A percentile compares a stretch with the other conserved stretches of the same genome.
Evolutionary conservation across 2,888 invertebrate genomes (phyloP).

Genomic region (Ellobium chinense): DNA sequence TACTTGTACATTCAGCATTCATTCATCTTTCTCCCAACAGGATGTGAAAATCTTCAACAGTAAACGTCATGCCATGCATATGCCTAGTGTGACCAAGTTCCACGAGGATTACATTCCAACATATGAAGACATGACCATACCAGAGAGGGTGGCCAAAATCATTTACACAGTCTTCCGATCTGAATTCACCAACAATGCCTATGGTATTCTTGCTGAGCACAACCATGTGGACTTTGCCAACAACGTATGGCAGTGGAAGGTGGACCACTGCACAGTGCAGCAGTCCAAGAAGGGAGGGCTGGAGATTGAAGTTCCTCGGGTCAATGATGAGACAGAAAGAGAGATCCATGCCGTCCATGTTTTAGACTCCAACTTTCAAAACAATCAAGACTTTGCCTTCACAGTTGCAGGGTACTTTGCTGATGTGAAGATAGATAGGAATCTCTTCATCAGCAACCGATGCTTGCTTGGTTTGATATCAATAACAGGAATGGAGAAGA

Average conservation of each 20-base stretch:
- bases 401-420: slow-evolving; percentile 96
- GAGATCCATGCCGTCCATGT: slow-evolving; percentile 88
- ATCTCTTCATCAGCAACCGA: slow-evolving; percentile 90
- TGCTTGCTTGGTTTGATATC: slow-evolving; percentile 83
- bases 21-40: no score
- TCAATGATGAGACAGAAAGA: slow-evolving; percentile 79
- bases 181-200: slow-evolving; percentile 91
- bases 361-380: slow-evolving; percentile 91
- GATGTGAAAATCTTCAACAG: slow-evolving; percentile 65
- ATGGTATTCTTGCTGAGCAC: slow-evolving; percentile 90
- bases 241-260: slow-evolving; percentile 96
- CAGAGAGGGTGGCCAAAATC: slow-evolving; percentile 92
- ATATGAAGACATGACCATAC: slow-evolving; percentile 79
- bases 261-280: slow-evolving; percentile 92
- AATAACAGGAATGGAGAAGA: slow-evolving; percentile 95
- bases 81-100: slow-evolving; percentile 78
- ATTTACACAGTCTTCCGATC: slow-evolving; percentile 92
- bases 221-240: slow-evolving; percentile 96
- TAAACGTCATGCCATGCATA: slow-evolving; percentile 73
- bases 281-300: slow-evolving; percentile 93
- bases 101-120: slow-evolving; percentile 76
- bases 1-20: neutral
- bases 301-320: slow-evolving; percentile 92
- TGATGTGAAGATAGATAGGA: slow-evolving; percentile 90
- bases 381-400: slow-evolving; percentile 91